Evolutionary conservation across 1,140 invertebrate genomes (phyloP).

Genomic region (Trialeurodes vaporariorum): DNA sequence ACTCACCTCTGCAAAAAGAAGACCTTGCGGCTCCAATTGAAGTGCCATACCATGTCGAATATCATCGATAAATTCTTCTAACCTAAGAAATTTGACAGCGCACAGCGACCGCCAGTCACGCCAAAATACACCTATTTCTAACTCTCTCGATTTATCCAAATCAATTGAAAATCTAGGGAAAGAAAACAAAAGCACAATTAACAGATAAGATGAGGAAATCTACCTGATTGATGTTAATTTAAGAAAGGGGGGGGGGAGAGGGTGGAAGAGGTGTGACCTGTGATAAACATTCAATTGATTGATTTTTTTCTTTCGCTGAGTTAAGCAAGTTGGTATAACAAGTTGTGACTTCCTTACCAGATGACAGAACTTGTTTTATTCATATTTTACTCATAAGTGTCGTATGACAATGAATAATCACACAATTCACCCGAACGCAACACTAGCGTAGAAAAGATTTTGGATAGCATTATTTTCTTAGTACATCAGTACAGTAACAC

Average conservation of each 20-base stretch:
- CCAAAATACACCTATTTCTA: slow-evolving; percentile 98
- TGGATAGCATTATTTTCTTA: no score
- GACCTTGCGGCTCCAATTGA: slow-evolving; percentile 92
- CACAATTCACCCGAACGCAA: no score
- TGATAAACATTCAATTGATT: neutral
- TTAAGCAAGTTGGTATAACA: neutral
- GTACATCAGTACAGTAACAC: no score
- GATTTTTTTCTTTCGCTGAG: neutral
- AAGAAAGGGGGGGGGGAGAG: no score
- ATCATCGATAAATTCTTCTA: slow-evolving; percentile 98
- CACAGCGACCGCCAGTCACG: slow-evolving; percentile 91
- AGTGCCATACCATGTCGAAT: slow-evolving; percentile 93
- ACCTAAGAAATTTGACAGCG: slow-evolving; percentile 88
- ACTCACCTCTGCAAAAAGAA: slow-evolving; percentile 86
- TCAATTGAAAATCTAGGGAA: slow-evolving; percentile 77
- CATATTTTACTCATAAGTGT: no score
- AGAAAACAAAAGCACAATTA: neutral
- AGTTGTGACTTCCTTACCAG: neutral
- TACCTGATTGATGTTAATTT: no score
- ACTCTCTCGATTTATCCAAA: slow-evolving; percentile 89
- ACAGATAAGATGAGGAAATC: no score
- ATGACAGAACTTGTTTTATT: neutral
- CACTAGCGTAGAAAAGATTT: no score
- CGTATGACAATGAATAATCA: no score
- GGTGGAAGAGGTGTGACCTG: no score